Base-by-base conservation (phyloP, 2,888 invertebrate species). In the Frankliniella intonsa region DNA sequence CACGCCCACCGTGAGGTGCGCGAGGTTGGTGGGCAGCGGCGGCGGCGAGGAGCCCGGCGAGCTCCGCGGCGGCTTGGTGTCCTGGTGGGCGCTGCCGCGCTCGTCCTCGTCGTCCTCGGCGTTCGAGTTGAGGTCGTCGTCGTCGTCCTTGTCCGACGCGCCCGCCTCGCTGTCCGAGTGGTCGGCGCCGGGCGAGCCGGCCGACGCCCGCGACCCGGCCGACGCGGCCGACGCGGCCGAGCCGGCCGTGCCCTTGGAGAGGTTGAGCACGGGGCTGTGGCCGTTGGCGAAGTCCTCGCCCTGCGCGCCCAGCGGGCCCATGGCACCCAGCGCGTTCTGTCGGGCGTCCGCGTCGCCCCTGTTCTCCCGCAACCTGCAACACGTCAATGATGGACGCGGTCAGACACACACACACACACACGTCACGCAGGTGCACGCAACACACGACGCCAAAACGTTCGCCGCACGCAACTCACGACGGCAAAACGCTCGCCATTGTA, bases 251-350 rank as follows among this genome's bases (percentile, higher is more conserved):
- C 95, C 95, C 89, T 97, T 97, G 82, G 97, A 96, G 83, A 97
- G 90, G 90, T 97, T 97, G 86, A 97, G 89, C 85, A 97, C 96
- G 84, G 97, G 97, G 92, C 96, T 97, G 90, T 95, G 95, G 82
- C 95, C 94, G 86, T 94, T 94, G 84, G 96, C 95, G 83, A 96
- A 96, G 69, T 76, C 69, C 69, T 76, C 69, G 69, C 69, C 69
- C 69, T 76, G 69, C 22, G 69, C 22, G 11, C 69, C 69, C 25
- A 55, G 55, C 55, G 55, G 19, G 55, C 55, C 55, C 55, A 55
- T 14, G 17, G 14, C 14, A 14, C 85, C 93, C 94, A 94, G 90
- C 85, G 69, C 69, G 22, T 9, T 25, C 69, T 76, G 69, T 3
- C 69, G 69, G 69, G 25, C 9, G 69, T 76, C 69, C 2, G 22